These are phyloP conservation scores for Arge pagana DNA, from an alignment of 2,888 invertebrate genomes.

Conservation along the genomic window DNA sequence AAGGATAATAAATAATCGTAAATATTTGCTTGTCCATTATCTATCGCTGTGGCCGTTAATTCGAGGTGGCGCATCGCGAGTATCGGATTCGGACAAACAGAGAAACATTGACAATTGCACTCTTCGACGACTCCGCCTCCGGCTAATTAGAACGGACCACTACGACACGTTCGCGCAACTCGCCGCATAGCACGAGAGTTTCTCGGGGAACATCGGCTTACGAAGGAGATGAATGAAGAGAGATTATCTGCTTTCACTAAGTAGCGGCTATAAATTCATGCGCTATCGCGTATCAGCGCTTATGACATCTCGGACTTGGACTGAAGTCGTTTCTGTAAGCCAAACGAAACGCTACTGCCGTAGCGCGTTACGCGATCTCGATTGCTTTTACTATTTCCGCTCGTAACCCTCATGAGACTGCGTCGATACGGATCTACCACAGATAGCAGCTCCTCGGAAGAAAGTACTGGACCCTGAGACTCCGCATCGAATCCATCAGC, in stretches of 20 bases:
- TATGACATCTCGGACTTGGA: slow-evolving; percentile 6
- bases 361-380: too few relatives aligned
- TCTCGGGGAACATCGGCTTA: slow-evolving; percentile 9
- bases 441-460: too few relatives aligned
- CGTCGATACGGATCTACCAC: too few relatives aligned
- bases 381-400: too few relatives aligned
- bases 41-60: too few relatives aligned
- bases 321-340: slow-evolving; percentile 4
- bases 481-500: too few relatives aligned
- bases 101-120: background rate
- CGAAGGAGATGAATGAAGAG: slow-evolving; percentile 18
- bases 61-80: too few relatives aligned
- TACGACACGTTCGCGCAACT: too few relatives aligned
- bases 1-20: slow-evolving; percentile 2
- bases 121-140: background rate
- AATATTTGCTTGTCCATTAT: slow-evolving; percentile 8
- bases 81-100: too few relatives aligned
- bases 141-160: background rate
- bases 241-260: slow-evolving; percentile 21
- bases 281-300: slow-evolving; percentile 23
- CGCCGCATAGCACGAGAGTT: background rate
- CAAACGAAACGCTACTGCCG: background rate
- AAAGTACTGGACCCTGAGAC: too few relatives aligned
- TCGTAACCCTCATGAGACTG: too few relatives aligned
- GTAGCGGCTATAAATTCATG: slow-evolving; percentile 22